phyloP scores from a whole-genome alignment of 2,888 invertebrate genomes.

The Candidula unifasciata region DNA sequence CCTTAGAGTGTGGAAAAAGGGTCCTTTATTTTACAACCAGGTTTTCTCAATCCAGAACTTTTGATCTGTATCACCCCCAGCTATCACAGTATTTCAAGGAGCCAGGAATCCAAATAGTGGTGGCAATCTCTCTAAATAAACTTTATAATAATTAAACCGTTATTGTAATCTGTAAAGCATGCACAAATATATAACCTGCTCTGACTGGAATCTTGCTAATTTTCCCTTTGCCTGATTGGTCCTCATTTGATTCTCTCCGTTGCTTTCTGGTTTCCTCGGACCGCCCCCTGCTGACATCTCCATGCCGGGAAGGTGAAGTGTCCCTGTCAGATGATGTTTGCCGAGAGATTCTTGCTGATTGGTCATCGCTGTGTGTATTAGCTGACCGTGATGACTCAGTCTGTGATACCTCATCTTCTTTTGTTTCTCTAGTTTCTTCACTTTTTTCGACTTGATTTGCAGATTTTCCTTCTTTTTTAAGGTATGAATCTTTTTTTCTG shows the following conservation, averaged over 20 bases:
- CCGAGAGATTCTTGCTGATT: not conserved
- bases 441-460: not conserved
- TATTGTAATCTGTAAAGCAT: no score
- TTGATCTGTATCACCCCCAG: no score
- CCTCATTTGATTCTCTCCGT: slow-evolving; percentile 23
- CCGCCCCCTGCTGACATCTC: not conserved
- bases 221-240: slow-evolving; percentile 34
- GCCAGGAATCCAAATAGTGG: no score
- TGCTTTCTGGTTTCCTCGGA: slow-evolving; percentile 32
- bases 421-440: not conserved
- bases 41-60: no score
- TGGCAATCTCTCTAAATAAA: no score
- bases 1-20: no score
- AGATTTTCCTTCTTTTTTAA: not conserved
- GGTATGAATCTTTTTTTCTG: not conserved
- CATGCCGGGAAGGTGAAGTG: not conserved
- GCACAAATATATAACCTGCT: slow-evolving; percentile 25
- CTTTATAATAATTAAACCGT: no score
- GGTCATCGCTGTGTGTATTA: not conserved
- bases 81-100: no score
- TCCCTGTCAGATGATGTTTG: slow-evolving; percentile 18
- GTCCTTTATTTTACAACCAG: no score
- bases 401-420: not conserved
- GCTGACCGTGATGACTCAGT: not conserved
- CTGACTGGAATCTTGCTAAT: slow-evolving; percentile 47